Evolutionary conservation across 2,888 invertebrate species (phyloP).

Genomic region (Trachelus tabidus): DNA sequence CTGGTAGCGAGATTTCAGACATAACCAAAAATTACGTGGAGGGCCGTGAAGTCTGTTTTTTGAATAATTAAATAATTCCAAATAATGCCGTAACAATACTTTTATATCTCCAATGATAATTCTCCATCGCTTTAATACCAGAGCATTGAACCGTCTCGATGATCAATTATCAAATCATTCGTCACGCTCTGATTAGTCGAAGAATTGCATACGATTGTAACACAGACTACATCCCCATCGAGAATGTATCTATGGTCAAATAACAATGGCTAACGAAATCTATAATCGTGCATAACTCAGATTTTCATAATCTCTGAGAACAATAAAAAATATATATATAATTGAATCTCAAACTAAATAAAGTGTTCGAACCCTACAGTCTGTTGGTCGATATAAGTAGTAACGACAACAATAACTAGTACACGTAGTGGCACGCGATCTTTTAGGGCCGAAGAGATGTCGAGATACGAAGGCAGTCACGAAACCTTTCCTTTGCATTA

Average conservation of each 20-base stretch:
- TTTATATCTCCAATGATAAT: background rate
- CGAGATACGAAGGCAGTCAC: conserved; percentile 61
- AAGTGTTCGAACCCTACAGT: background rate
- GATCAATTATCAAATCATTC: background rate
- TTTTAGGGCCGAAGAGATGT: conserved; percentile 57
- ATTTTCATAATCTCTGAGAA: background rate
- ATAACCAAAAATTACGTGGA: background rate
- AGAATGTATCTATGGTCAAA: background rate
- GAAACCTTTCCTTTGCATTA: conserved; percentile 38
- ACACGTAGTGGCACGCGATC: conserved; percentile 59
- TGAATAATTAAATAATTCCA: background rate
- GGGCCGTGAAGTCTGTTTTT: background rate
- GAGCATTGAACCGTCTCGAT: background rate
- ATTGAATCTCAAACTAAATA: background rate
- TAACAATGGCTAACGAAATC: background rate
- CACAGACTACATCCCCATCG: background rate
- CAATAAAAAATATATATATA: background rate
- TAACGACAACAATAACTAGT: conserved; percentile 54
- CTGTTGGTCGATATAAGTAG: conserved; percentile 53
- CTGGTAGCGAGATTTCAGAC: background rate
- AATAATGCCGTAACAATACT: background rate
- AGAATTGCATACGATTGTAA: background rate
- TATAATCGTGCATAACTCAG: background rate
- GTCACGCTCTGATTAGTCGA: background rate
- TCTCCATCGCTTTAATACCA: background rate